phyloP scores from a whole-genome alignment of 2,888 invertebrate species.

The Drosophila prolongata region DNA sequence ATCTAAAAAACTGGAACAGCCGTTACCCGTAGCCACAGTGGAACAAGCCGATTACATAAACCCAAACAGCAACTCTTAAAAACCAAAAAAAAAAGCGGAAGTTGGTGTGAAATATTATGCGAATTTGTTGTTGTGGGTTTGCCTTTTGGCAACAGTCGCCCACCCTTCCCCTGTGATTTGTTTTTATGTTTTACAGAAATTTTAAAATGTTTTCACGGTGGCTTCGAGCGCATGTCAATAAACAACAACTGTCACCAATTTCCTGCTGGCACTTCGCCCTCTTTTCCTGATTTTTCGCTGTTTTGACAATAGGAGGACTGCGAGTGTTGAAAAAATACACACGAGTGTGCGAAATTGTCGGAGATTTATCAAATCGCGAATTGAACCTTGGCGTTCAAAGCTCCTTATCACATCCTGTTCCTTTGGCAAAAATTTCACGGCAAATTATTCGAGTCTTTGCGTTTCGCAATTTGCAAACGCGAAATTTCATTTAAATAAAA shows the following conservation, averaged over 20 bases:
- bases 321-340: slow-evolving; percentile 47
- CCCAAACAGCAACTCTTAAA: slow-evolving; percentile 28
- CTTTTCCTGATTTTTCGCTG: slow-evolving; percentile 1
- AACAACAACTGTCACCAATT: slow-evolving; percentile 83
- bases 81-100: slow-evolving; percentile 35
- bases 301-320: slow-evolving; percentile 16
- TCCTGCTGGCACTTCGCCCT: slow-evolving; percentile 9
- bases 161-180: slow-evolving; percentile 47
- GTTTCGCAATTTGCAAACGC: slow-evolving; percentile 49
- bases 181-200: slow-evolving; percentile 81
- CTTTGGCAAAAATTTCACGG: slow-evolving; percentile 78
- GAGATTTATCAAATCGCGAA: slow-evolving; percentile 82
- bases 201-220: slow-evolving; percentile 83
- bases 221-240: slow-evolving; percentile 80
- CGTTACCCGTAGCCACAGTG: slow-evolving; percentile 40
- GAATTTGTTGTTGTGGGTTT: slow-evolving; percentile 52
- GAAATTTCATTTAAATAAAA: slow-evolving; percentile 81
- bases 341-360: slow-evolving; percentile 81
- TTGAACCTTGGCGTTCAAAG: slow-evolving; percentile 27
- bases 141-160: background rate
- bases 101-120: slow-evolving; percentile 81
- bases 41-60: slow-evolving; percentile 63
- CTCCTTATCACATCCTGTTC: slow-evolving; percentile 16
- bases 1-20: slow-evolving; percentile 27
- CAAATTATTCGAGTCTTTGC: slow-evolving; percentile 77